Conservation (phyloP, 1,140 invertebrate genomes). For the Copidosoma floridanum region DNA sequence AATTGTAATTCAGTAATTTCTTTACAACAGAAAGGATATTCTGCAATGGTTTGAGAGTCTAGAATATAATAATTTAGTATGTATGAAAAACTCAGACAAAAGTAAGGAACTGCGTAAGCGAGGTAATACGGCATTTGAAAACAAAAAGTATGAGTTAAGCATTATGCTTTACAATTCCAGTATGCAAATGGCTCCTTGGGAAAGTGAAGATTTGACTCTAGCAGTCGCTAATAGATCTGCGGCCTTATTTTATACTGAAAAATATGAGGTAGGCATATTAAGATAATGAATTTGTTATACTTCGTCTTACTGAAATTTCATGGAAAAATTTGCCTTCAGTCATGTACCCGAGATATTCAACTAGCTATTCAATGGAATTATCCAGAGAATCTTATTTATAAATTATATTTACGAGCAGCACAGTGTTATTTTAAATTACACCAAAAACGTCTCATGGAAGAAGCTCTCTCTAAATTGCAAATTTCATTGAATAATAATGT, state of each 20-base stretch:
- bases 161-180: constrained; percentile 48
- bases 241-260: constrained; percentile 45
- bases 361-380: constrained; percentile 45
- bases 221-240: constrained; percentile 55
- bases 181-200: constrained; percentile 41
- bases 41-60: constrained; percentile 36
- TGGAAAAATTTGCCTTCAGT: constrained; percentile 8
- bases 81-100: constrained; percentile 32
- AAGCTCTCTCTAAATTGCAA: constrained; percentile 35
- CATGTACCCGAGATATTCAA: constrained; percentile 51
- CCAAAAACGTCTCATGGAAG: constrained; percentile 35
- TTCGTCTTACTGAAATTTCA: not conserved
- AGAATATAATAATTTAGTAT: constrained; percentile 22
- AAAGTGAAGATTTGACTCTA: constrained; percentile 45
- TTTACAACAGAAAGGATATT: constrained; percentile 35
- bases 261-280: constrained; percentile 39
- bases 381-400: constrained; percentile 45
- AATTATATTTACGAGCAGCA: constrained; percentile 46
- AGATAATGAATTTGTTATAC: not conserved
- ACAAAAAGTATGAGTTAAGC: constrained; percentile 43
- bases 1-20: not conserved
- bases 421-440: constrained; percentile 45
- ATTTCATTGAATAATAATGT: constrained; percentile 33
- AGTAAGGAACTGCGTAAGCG: constrained; percentile 37
- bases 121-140: constrained; percentile 49